phyloP scores from a whole-genome alignment of 2,113 vertebrate genomes.

The Notiomystis cincta region DNA sequence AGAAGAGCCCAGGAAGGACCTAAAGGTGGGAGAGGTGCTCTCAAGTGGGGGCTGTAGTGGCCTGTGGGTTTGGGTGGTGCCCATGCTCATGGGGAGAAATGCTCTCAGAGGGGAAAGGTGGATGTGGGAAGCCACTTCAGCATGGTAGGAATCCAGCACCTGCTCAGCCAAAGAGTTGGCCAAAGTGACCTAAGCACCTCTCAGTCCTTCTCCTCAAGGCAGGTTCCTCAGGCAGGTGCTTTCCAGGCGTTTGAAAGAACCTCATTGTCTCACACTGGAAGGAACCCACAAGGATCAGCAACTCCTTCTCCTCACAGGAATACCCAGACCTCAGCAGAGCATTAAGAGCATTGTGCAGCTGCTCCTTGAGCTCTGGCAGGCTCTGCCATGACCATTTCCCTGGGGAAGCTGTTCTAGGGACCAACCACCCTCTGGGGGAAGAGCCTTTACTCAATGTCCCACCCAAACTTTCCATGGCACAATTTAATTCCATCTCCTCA shows the following conservation, averaged over 20 bases:
- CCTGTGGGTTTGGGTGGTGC: not conserved
- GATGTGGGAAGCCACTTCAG: not conserved
- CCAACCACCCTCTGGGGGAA: not conserved
- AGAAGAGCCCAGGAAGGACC: not conserved
- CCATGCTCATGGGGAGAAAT: not conserved
- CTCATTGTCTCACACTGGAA: not conserved
- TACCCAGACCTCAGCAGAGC: not conserved
- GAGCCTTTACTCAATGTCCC: not conserved
- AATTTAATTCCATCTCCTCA: not conserved
- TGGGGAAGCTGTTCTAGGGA: not conserved
- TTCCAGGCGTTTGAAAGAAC: not conserved
- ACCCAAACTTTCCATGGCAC: not conserved
- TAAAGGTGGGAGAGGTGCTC: not conserved
- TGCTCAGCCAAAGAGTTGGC: not conserved
- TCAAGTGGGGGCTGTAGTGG: not conserved
- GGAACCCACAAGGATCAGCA: not conserved
- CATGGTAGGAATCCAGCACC: accelerated
- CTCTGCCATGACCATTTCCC: not conserved
- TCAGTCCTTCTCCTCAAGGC: not conserved
- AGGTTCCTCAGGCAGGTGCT: not conserved
- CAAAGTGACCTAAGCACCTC: not conserved
- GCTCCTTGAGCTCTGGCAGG: not conserved
- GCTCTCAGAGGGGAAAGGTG: not conserved
- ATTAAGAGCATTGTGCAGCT: not conserved
- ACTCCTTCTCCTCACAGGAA: not conserved